These are phyloP conservation scores for Abscondita cerata DNA, from an alignment of 2,888 invertebrate genomes.

Conservation along the genomic window DNA sequence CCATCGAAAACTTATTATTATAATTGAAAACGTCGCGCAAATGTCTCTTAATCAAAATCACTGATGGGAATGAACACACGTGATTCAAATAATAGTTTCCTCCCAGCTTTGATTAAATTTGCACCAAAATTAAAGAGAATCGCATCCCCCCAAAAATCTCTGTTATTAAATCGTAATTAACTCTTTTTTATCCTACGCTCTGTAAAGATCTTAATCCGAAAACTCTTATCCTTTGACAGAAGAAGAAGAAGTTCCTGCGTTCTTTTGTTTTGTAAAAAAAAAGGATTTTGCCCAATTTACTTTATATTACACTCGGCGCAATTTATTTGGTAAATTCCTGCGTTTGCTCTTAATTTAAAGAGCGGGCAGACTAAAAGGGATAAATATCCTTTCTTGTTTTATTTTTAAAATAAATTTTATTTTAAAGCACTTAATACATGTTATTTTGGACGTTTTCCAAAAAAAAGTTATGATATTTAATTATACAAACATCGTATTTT, in stretches of 20 bases:
- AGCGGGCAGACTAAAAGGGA: too few relatives aligned
- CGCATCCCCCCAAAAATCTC: too few relatives aligned
- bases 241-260: background rate
- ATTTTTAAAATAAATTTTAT: too few relatives aligned
- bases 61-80: slow-evolving; percentile 14
- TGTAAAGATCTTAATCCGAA: slow-evolving; percentile 5
- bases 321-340: slow-evolving; percentile 3
- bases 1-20: slow-evolving; percentile 8
- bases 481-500: background rate
- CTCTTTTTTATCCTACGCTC: background rate
- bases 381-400: too few relatives aligned
- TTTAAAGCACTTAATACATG: background rate
- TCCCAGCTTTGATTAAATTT: background rate
- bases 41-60: slow-evolving; percentile 10
- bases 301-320: slow-evolving; percentile 3
- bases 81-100: slow-evolving; percentile 19
- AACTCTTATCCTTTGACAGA: slow-evolving; percentile 8
- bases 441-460: slow-evolving; percentile 6
- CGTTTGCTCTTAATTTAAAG: too few relatives aligned
- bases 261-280: slow-evolving; percentile 1
- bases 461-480: slow-evolving; percentile 3
- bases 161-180: background rate
- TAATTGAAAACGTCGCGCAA: slow-evolving; percentile 14
- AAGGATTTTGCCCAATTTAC: slow-evolving; percentile 10
- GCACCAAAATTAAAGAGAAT: too few relatives aligned